Evolutionary conservation across 30 jellyfish, hydroid and myxozoan genomes (phyloP).

Genomic region (Aurelia aurita): DNA sequence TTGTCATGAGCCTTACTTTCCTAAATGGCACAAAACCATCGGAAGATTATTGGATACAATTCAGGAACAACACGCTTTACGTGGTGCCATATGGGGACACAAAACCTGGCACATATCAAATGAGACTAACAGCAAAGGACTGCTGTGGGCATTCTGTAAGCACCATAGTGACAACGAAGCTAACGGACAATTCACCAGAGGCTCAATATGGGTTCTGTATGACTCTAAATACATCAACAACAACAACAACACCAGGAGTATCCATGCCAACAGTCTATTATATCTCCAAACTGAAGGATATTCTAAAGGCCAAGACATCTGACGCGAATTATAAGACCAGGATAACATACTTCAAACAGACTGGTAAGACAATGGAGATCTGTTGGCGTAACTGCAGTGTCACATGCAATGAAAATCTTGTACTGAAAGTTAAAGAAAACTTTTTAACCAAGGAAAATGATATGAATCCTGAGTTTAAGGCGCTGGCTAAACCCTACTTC

Average conservation of each 20-base stretch:
- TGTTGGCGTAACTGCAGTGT: constrained; percentile 26
- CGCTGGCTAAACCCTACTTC: constrained; percentile 27
- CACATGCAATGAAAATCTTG: constrained; percentile 23
- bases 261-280: constrained; percentile 1
- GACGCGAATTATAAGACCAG: background rate
- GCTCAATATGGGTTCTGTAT: constrained; percentile 9
- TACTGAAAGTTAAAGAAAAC: constrained; percentile 10
- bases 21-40: constrained; percentile 19
- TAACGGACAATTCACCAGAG: constrained; percentile 12
- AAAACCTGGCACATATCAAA: constrained; percentile 29
- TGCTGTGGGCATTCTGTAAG: constrained; percentile 73
- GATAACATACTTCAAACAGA: background rate
- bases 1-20: constrained; percentile 18
- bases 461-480: constrained; percentile 8
- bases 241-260: background rate
- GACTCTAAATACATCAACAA: background rate
- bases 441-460: constrained; percentile 11
- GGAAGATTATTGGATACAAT: constrained; percentile 42
- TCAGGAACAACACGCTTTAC: constrained; percentile 2
- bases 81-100: constrained; percentile 52
- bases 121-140: constrained; percentile 70
- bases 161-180: constrained; percentile 29
- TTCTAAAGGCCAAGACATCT: background rate
- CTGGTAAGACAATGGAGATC: background rate
- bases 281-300: background rate